These are phyloP conservation scores for Excalfactoria chinensis DNA, from an alignment of 2,113 vertebrate genomes.

Conservation along the genomic window DNA sequence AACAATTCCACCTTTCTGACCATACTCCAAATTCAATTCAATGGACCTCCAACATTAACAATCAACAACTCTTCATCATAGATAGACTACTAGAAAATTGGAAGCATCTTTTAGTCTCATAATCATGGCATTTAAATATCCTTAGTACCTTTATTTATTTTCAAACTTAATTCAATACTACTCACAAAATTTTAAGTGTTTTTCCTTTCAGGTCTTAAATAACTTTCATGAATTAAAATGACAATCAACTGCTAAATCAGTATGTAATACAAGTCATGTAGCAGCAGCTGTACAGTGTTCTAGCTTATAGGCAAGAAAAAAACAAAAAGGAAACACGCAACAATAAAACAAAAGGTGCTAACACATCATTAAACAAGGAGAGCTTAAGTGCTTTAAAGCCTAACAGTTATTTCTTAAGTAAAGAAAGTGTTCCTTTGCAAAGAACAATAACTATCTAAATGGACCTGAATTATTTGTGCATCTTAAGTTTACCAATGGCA, in stretches of 20 bases:
- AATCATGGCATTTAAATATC: neutral
- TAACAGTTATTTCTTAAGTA: neutral
- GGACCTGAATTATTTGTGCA: neutral
- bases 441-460: neutral
- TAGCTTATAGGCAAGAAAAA: neutral
- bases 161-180: neutral
- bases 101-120: neutral
- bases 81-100: neutral
- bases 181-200: neutral
- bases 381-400: neutral
- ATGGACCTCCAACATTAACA: neutral
- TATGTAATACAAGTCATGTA: neutral
- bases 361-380: too few relatives aligned
- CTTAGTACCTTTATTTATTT: neutral
- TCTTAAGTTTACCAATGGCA: neutral
- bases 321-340: too few relatives aligned
- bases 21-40: neutral
- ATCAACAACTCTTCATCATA: neutral
- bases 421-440: neutral
- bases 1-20: neutral
- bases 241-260: neutral
- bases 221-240: neutral
- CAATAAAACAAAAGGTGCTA: too few relatives aligned
- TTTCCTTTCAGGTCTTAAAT: neutral
- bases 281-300: neutral